Conservation (phyloP, 2,797 vertebrate species). For the Hyperoplus immaculatus region DNA sequence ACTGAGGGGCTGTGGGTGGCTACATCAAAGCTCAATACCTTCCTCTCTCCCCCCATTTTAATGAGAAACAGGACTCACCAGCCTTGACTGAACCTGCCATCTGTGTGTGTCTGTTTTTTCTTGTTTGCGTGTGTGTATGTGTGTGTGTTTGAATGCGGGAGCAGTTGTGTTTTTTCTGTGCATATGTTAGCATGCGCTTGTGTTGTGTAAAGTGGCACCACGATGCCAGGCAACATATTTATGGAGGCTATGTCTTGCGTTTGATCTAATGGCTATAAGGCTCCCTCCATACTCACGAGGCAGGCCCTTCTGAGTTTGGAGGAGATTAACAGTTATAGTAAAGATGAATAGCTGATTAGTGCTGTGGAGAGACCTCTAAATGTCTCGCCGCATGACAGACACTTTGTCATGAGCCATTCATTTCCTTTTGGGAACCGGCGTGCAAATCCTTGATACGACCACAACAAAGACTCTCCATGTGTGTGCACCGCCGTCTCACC, state of each 20-base stretch:
- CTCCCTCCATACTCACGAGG: constrained; percentile 50
- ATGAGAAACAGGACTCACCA: constrained; percentile 89
- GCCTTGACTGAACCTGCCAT: constrained; percentile 88
- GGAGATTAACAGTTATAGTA: constrained; percentile 77
- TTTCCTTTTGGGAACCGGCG: constrained; percentile 74
- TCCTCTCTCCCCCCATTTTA: constrained; percentile 81
- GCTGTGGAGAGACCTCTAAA: constrained; percentile 62
- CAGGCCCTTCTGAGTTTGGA: constrained; percentile 54
- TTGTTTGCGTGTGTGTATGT: constrained; percentile 44
- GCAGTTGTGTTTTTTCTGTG: constrained; percentile 51
- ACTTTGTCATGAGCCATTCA: constrained; percentile 76
- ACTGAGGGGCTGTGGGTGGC: constrained; percentile 86
- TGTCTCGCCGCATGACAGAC: constrained; percentile 69
- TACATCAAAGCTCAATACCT: constrained; percentile 88
- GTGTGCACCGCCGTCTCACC: constrained; percentile 68
- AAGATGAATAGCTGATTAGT: constrained; percentile 76
- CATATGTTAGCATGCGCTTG: constrained; percentile 57
- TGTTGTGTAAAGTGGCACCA: constrained; percentile 73
- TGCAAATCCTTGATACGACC: constrained; percentile 75
- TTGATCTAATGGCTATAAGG: constrained; percentile 67
- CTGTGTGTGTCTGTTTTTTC: constrained; percentile 76
- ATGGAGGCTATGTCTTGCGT: constrained; percentile 72
- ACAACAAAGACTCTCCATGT: constrained; percentile 79
- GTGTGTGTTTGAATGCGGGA: constrained; percentile 28
- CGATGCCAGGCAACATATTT: constrained; percentile 76